phyloP scores from a whole-genome alignment of 2,113 vertebrate genomes.

The Pollachius pollachius region DNA sequence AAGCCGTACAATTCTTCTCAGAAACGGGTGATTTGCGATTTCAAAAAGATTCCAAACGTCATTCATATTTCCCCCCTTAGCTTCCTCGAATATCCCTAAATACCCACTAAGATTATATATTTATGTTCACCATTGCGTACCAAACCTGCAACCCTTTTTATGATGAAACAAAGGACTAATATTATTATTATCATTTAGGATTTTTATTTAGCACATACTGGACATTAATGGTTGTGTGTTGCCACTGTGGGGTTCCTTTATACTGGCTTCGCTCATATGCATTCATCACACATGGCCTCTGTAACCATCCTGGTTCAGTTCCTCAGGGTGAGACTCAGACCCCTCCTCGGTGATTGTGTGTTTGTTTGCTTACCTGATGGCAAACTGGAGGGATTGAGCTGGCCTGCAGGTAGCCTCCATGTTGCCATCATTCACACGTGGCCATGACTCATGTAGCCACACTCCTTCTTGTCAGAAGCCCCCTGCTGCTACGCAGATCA shows the following conservation, averaged over 20 bases:
- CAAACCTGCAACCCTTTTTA: no score
- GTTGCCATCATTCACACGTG: constrained; percentile 8
- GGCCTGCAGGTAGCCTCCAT: background rate
- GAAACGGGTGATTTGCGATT: background rate
- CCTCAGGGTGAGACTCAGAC: background rate
- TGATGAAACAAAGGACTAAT: no score
- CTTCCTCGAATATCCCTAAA: background rate
- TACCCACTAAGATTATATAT: no score
- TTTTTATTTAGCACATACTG: no score
- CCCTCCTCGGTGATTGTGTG: background rate
- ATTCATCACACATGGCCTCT: background rate
- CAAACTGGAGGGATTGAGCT: background rate
- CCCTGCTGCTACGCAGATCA: constrained; percentile 1
- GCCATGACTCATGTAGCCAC: background rate
- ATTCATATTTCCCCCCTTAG: background rate
- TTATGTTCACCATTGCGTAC: no score
- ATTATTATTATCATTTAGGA: no score
- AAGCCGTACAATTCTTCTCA: background rate
- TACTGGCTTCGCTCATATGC: background rate
- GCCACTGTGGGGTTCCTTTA: background rate
- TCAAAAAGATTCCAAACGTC: background rate
- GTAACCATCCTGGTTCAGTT: background rate
- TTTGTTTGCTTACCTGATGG: background rate
- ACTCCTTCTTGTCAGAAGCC: background rate
- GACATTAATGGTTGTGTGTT: background rate